Percentiles rank a stretch among this genome's conserved stretches.
Evolutionary conservation across 2,113 vertebrate genomes (phyloP).

Genomic region (Festucalex cinctus): DNA sequence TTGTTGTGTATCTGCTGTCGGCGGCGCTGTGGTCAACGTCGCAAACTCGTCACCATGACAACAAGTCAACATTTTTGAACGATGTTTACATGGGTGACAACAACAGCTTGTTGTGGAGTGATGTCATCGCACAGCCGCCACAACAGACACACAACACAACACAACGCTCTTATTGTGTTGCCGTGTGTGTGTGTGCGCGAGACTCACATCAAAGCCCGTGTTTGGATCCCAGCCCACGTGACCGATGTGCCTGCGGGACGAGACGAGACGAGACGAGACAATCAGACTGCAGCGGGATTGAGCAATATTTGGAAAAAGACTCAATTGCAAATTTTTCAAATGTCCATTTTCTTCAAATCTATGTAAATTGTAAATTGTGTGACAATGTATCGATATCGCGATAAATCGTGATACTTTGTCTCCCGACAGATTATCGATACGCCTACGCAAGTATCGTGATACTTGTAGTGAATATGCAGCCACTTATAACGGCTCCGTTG

Average conservation of each 20-base stretch:
- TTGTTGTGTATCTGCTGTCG: neutral
- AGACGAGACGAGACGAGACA: neutral
- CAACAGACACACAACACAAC: slow-evolving; percentile 38
- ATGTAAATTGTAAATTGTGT: no score
- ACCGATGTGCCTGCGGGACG: slow-evolving; percentile 85
- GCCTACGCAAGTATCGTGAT: no score
- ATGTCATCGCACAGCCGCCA: slow-evolving; percentile 47
- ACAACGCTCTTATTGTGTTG: slow-evolving; percentile 58
- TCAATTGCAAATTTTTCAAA: no score
- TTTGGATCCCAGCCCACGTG: slow-evolving; percentile 99
- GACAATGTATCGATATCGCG: no score
- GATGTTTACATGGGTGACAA: slow-evolving; percentile 34
- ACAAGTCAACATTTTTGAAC: neutral
- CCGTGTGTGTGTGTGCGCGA: slow-evolving; percentile 13
- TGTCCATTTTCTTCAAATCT: no score
- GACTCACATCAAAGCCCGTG: slow-evolving; percentile 99
- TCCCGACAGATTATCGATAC: no score
- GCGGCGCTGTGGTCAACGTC: neutral
- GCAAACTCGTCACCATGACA: neutral
- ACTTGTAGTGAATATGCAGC: no score
- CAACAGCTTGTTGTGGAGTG: slow-evolving; percentile 66
- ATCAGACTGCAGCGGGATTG: neutral
- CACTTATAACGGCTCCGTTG: no score
- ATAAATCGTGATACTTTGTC: no score
- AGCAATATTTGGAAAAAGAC: no score